These are phyloP conservation scores for Helicoverpa zea DNA, from an alignment of 1,140 invertebrate genomes.

Conservation along the genomic window DNA sequence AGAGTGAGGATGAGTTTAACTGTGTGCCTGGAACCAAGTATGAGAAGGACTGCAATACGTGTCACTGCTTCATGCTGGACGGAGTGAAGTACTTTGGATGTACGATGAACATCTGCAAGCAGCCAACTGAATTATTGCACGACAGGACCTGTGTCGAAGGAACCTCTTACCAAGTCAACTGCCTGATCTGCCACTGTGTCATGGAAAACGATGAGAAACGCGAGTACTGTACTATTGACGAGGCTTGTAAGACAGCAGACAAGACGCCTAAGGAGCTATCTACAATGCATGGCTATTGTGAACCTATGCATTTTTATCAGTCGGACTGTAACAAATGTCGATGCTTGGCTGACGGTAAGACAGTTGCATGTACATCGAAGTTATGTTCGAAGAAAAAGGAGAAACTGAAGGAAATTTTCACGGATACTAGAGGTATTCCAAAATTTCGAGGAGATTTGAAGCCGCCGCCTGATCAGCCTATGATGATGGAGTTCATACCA, in stretches of 20 bases:
- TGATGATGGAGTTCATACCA: constrained; percentile 14
- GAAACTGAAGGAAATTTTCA: constrained; percentile 39
- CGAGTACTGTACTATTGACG: constrained; percentile 61
- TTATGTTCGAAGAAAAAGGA: constrained; percentile 54
- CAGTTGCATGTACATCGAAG: constrained; percentile 63
- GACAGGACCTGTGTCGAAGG: constrained; percentile 59
- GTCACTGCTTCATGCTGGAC: constrained; percentile 61
- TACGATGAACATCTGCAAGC: constrained; percentile 56
- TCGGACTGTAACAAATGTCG: constrained; percentile 71
- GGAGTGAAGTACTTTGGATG: constrained; percentile 63
- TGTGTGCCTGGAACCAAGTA: constrained; percentile 65
- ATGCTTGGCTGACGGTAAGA: constrained; percentile 71
- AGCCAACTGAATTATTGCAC: constrained; percentile 4
- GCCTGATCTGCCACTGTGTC: constrained; percentile 66
- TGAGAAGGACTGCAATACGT: constrained; percentile 67
- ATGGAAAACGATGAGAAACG: constrained; percentile 52
- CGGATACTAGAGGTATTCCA: constrained; percentile 13
- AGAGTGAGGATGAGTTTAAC: constrained; percentile 56
- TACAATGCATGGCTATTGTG: constrained; percentile 67
- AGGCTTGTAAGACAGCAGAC: constrained; percentile 47
- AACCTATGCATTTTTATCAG: constrained; percentile 67
- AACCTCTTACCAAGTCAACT: constrained; percentile 66
- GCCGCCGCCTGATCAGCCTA: not conserved
- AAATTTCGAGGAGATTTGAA: constrained; percentile 15
- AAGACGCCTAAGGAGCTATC: constrained; percentile 40